phyloP scores from a whole-genome alignment of 2,888 invertebrate species.

The Cantharis rustica region DNA sequence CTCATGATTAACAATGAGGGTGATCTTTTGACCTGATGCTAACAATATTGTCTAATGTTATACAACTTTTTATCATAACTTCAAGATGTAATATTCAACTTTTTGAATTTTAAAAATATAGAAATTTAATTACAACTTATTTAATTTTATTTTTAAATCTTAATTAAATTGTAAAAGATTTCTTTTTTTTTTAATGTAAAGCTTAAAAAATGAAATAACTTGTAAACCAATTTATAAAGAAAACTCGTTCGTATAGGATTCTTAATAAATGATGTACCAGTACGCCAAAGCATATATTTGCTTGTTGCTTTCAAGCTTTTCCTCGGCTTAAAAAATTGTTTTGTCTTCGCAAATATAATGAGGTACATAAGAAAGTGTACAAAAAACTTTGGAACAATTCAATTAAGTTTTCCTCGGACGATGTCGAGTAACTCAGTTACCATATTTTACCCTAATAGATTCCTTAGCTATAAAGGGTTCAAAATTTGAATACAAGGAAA shows the following conservation, averaged over 20 bases:
- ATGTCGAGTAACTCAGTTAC: constrained; percentile 22
- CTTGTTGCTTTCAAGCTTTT: constrained; percentile 5
- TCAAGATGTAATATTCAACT: not conserved
- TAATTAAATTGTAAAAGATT: too few species aligned
- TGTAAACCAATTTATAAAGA: not conserved
- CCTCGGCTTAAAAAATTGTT: constrained; percentile 21
- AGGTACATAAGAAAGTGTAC: constrained; percentile 26
- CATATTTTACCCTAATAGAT: constrained; percentile 30
- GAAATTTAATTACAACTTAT: not conserved
- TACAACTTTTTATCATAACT: not conserved
- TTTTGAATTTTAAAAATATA: not conserved
- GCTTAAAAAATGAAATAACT: not conserved
- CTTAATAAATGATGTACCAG: not conserved
- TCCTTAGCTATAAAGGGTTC: constrained; percentile 11
- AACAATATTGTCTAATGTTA: not conserved
- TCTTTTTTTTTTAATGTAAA: not conserved
- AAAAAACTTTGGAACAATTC: constrained; percentile 32
- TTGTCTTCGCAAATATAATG: constrained; percentile 24
- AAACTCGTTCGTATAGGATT: not conserved
- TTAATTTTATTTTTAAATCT: too few species aligned
- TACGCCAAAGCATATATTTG: not conserved
- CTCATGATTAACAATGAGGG: constrained; percentile 45
- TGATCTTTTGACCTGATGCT: constrained; percentile 29
- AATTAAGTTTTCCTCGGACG: constrained; percentile 32
- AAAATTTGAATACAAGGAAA: constrained; percentile 16